Percentiles rank a stretch among this genome's conserved stretches.
phyloP scores from a whole-genome alignment of 2,888 invertebrate species.

The Polydesmus complanatus region DNA sequence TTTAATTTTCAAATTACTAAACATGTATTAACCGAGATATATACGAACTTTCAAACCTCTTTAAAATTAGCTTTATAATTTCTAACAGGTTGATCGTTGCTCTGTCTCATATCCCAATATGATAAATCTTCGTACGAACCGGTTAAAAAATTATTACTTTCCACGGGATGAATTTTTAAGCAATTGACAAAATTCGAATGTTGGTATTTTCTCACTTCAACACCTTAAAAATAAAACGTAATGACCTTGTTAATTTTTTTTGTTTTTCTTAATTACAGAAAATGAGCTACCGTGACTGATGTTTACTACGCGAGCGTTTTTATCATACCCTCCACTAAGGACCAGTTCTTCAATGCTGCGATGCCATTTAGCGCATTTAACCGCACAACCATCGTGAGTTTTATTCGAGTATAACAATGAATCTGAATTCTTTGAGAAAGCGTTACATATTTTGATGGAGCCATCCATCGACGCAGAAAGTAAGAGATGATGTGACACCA shows the following conservation, averaged over 20 bases:
- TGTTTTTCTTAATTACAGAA: too few species aligned
- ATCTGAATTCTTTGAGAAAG: constrained; percentile 19
- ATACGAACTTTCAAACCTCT: background rate
- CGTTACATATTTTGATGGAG: constrained; percentile 30
- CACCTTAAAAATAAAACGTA: background rate
- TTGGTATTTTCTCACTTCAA: background rate
- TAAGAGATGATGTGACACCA: constrained; percentile 24
- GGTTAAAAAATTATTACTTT: background rate
- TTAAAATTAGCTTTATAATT: background rate
- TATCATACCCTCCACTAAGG: background rate
- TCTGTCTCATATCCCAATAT: constrained; percentile 8
- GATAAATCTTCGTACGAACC: background rate
- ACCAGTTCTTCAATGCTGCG: background rate
- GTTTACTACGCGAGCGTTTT: background rate
- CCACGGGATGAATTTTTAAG: background rate
- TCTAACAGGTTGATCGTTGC: background rate
- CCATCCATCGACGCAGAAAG: constrained; percentile 30
- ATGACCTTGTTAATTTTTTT: background rate
- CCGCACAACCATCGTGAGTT: background rate
- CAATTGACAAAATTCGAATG: background rate
- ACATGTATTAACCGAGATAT: background rate
- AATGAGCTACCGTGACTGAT: background rate
- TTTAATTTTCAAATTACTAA: too few species aligned
- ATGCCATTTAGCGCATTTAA: background rate
- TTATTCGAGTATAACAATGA: background rate